These are phyloP conservation scores for Asarcornis scutulata DNA, from an alignment of 2,113 vertebrate species.

Conservation along the genomic window DNA sequence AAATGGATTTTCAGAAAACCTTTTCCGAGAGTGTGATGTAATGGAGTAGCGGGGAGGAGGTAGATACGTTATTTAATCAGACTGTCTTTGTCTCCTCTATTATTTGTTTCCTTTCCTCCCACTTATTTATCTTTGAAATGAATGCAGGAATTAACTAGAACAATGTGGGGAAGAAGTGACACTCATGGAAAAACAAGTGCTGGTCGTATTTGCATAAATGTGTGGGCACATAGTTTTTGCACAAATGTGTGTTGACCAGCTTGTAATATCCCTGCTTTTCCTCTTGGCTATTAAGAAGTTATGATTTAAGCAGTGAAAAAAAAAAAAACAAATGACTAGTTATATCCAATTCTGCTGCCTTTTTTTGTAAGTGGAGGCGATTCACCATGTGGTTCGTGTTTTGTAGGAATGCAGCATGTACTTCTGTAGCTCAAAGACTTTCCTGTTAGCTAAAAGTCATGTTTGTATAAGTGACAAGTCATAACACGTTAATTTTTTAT, in stretches of 20 bases:
- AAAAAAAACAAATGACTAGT: neutral
- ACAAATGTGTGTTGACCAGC: neutral
- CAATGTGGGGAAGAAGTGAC: neutral
- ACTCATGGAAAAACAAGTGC: neutral
- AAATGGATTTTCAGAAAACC: slow-evolving; percentile 13
- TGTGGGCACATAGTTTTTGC: neutral
- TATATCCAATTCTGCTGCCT: neutral
- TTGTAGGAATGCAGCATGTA: neutral
- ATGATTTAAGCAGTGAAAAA: neutral
- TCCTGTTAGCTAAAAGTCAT: slow-evolving; percentile 11
- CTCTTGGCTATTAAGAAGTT: neutral
- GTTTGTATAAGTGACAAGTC: slow-evolving; percentile 20
- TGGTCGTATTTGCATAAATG: neutral
- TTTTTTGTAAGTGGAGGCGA: neutral
- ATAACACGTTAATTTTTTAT: neutral
- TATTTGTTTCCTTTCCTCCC: slow-evolving; percentile 10
- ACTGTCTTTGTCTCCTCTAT: neutral
- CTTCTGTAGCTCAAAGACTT: slow-evolving; percentile 8
- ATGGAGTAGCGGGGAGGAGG: neutral
- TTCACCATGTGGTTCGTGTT: slow-evolving; percentile 19
- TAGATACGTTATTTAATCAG: neutral
- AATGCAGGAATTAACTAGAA: neutral
- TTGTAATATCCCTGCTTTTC: neutral
- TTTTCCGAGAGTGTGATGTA: neutral
- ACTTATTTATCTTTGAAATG: neutral